A percentile compares a stretch with the other conserved stretches of the same genome.
These are phyloP conservation scores for Temnothorax unifasciatus DNA, from an alignment of 2,888 invertebrate species.

Conservation along the genomic window DNA sequence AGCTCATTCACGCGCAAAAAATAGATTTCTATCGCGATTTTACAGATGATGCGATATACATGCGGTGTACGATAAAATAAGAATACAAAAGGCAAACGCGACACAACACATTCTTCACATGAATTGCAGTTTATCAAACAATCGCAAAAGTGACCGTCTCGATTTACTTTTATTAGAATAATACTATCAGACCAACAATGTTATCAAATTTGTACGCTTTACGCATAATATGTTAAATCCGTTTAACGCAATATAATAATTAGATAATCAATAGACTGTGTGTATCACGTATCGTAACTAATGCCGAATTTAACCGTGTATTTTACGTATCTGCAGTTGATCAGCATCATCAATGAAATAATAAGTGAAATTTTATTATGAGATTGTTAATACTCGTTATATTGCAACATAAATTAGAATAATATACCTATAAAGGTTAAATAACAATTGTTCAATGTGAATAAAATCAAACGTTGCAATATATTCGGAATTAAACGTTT, in stretches of 20 bases:
- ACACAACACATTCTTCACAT: not conserved
- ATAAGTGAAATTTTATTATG: constrained; percentile 24
- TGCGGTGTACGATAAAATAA: not conserved
- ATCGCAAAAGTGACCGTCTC: not conserved
- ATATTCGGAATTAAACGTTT: not conserved
- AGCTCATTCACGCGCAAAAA: constrained; percentile 16
- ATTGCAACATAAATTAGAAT: not conserved
- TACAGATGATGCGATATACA: not conserved
- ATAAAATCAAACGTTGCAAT: constrained; percentile 13
- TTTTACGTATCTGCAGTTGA: constrained; percentile 12
- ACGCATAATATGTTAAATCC: not conserved
- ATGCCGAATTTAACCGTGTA: constrained; percentile 11
- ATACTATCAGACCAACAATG: not conserved
- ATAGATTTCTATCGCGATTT: not conserved
- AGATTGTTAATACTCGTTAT: constrained; percentile 20
- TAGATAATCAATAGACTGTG: constrained; percentile 28
- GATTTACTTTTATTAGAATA: not conserved
- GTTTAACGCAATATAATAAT: constrained; percentile 10
- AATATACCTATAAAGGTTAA: constrained; percentile 4
- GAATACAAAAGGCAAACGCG: not conserved
- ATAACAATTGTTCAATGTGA: not conserved
- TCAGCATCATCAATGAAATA: not conserved
- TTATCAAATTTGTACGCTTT: not conserved
- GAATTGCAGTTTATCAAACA: not conserved
- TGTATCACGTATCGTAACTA: constrained; percentile 1